Percentiles rank a stretch among this genome's conserved stretches.
phyloP scores from a whole-genome alignment of 2,113 vertebrate species.

The Xyrauchen texanus region DNA sequence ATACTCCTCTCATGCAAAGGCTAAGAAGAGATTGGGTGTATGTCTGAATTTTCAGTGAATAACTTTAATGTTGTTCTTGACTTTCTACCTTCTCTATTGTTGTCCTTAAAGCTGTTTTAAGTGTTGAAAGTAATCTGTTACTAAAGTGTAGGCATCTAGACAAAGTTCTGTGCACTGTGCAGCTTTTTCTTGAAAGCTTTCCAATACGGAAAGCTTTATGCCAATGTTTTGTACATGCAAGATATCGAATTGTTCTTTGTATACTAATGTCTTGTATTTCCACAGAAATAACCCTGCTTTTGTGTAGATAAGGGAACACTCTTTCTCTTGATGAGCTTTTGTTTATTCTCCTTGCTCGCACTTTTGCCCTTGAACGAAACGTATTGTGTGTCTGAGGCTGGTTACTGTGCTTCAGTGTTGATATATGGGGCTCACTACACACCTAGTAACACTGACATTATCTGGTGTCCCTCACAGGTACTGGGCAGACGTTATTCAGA shows the following conservation, averaged over 20 bases:
- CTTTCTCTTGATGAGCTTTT: conserved; percentile 51
- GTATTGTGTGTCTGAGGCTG: conserved; percentile 49
- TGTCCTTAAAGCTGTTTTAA: conserved; percentile 6
- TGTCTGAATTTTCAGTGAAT: no score
- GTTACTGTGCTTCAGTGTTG: conserved; percentile 23
- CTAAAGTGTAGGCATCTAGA: conserved; percentile 9
- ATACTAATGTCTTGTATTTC: conserved; percentile 35
- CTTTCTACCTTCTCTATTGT: not conserved
- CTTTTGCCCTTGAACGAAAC: conserved; percentile 63
- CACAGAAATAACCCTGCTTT: conserved; percentile 35
- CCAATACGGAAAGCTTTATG: conserved; percentile 22
- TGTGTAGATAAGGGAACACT: conserved; percentile 42
- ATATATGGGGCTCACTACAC: conserved; percentile 35
- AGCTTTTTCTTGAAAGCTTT: conserved; percentile 34
- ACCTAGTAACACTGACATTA: conserved; percentile 54
- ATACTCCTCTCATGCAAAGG: no score
- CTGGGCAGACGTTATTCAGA: conserved; percentile 85
- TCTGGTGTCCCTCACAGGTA: conserved; percentile 76
- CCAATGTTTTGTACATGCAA: conserved; percentile 22
- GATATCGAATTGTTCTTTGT: conserved; percentile 43
- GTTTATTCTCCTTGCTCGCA: conserved; percentile 51
- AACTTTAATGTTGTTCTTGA: no score
- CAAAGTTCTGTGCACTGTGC: conserved; percentile 1
- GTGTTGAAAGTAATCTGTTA: conserved; percentile 17
- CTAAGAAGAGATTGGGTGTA: no score